These are phyloP conservation scores for Cosmopolites sordidus DNA, from an alignment of 2,888 invertebrate species.

Conservation along the genomic window DNA sequence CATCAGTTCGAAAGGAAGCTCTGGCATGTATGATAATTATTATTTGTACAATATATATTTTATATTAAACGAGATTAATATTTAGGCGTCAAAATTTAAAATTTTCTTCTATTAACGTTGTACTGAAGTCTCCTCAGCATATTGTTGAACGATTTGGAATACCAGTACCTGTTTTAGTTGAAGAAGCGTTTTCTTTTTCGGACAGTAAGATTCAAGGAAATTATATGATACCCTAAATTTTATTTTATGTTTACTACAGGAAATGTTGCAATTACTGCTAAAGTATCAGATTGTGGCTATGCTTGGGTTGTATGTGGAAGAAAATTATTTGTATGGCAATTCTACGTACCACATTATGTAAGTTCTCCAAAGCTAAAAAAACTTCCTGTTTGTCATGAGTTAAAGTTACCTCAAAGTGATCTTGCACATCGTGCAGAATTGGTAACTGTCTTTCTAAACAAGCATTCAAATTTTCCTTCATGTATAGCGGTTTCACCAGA, in stretches of 20 bases:
- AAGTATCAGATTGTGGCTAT: conserved; percentile 53
- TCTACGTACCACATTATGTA: conserved; percentile 47
- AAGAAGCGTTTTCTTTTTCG: conserved; percentile 80
- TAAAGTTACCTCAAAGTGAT: conserved; percentile 87
- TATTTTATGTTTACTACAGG: conserved; percentile 32
- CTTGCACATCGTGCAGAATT: conserved; percentile 85
- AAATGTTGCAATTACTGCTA: conserved; percentile 49
- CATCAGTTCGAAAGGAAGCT: too few species aligned
- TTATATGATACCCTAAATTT: conserved; percentile 5
- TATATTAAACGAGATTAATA: too few species aligned
- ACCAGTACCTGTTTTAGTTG: conserved; percentile 80
- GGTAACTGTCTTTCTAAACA: conserved; percentile 65
- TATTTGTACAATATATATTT: too few species aligned
- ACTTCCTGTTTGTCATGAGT: conserved; percentile 70
- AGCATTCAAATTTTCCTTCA: conserved; percentile 62
- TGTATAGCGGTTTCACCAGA: conserved; percentile 92
- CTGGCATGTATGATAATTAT: too few species aligned
- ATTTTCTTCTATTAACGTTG: conserved; percentile 65
- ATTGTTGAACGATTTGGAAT: conserved; percentile 76
- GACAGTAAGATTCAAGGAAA: conserved; percentile 52
- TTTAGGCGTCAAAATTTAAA: neutral
- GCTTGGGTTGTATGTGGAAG: conserved; percentile 74
- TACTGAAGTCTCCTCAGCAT: conserved; percentile 70
- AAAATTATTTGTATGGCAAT: conserved; percentile 81
- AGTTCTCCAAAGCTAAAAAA: conserved; percentile 48